Evolutionary conservation across 1,140 invertebrate genomes (phyloP).

Genomic region (Ganaspis sp.): DNA sequence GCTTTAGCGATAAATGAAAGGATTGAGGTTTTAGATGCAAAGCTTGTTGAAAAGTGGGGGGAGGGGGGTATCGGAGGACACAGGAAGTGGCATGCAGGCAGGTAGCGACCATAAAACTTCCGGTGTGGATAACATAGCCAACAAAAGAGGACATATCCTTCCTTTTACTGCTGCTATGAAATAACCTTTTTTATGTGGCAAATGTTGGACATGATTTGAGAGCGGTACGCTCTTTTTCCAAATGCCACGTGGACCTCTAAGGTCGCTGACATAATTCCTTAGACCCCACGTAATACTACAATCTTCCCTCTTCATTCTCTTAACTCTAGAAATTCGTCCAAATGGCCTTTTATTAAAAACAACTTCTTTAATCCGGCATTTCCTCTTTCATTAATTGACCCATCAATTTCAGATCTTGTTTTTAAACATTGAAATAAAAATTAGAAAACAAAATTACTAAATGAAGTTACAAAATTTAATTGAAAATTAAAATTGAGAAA

Average conservation of each 20-base stretch:
- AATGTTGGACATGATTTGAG: neutral
- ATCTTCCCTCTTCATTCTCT: neutral
- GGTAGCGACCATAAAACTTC: constrained; percentile 19
- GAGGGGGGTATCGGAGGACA: constrained; percentile 10
- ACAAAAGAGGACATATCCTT: constrained; percentile 26
- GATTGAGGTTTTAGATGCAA: neutral
- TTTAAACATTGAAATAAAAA: no score
- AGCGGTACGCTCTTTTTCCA: neutral
- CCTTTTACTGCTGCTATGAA: constrained; percentile 2
- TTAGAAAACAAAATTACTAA: no score
- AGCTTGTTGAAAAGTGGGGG: neutral
- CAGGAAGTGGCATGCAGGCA: constrained; percentile 21
- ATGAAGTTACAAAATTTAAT: no score
- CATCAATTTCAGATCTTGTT: no score
- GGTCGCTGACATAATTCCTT: neutral
- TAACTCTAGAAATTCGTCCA: neutral
- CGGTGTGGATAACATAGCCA: constrained; percentile 22
- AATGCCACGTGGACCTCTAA: neutral
- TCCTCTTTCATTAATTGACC: neutral
- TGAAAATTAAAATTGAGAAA: no score
- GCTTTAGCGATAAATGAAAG: neutral
- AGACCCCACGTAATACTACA: neutral
- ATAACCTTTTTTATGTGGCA: constrained; percentile 12
- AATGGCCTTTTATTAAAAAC: neutral
- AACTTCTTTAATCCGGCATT: neutral